Evolutionary conservation across 2,888 invertebrate genomes (phyloP), one percentile per base, ranked within the genome.

Genomic region (Macrosiphum euphorbiae): DNA sequence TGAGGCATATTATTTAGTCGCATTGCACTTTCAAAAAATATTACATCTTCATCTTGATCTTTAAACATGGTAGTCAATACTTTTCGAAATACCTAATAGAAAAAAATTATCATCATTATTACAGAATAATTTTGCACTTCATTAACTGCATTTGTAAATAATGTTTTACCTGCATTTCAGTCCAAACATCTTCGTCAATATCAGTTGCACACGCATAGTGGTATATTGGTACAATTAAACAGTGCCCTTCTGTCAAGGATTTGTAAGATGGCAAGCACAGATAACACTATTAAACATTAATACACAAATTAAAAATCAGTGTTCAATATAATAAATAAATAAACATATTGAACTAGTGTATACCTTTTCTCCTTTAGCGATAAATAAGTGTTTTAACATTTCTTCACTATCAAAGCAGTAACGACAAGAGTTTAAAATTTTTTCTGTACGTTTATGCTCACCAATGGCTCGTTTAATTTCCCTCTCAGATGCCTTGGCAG

Each of bases 121-220:
- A 52, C 92, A 88, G 52, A 91, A 92, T 50, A 86, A 93, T 88
- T 86, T 16, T 61, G 47, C 24, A 92, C 8, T 85, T 67, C 2
- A 78, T 85, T 35, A 86, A 50, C 5, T 41, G 0, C 1, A 26
- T 44, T 61, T 11, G 44, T 20, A 61, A 85, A 55, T 84, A 58
- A 52, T 26, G 2, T 85, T 95, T 95, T 96, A 97, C 98, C 96
- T 97, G 96, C 94, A 99, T 96, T 96, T 99, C 99, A 94, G 97
- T 97, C 98, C 98, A 99, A 89, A 98, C 97, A 96, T 99, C 98
- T 96, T 99, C 99, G 96, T 99, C 99, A 86, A 99, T 95, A 95
- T 97, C 97, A 0, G 98, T 98, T 78, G 97, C 97, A 95, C 98
- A 98, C 4, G 97, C 95, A 0, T 97, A 96, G 96, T 99, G 99